Evolutionary conservation across 2,113 vertebrate species (phyloP).

Genomic region (Syngnathus scovelli): DNA sequence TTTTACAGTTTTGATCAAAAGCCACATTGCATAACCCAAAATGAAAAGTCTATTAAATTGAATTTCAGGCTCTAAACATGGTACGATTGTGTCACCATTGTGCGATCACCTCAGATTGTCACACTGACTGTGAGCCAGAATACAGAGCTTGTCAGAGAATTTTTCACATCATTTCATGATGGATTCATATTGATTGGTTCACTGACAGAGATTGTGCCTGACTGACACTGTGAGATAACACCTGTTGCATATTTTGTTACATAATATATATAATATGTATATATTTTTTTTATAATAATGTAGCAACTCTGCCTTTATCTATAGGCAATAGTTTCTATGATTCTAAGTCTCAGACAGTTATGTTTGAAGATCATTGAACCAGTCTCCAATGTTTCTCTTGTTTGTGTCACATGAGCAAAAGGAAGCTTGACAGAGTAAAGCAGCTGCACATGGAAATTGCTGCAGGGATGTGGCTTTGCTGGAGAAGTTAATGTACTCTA

Average conservation of each 20-base stretch:
- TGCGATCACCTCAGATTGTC: background rate
- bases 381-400: background rate
- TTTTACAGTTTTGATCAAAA: background rate
- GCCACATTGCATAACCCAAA: background rate
- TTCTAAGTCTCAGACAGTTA: background rate
- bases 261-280: no score
- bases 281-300: background rate
- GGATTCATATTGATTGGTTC: background rate
- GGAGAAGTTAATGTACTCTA: conserved; percentile 1
- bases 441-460: conserved; percentile 1
- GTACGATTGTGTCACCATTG: background rate
- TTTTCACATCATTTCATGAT: background rate
- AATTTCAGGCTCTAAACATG: background rate
- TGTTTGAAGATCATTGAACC: background rate
- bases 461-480: conserved; percentile 10
- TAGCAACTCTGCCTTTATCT: background rate
- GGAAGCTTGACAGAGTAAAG: background rate
- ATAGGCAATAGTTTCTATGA: background rate
- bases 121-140: background rate
- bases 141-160: background rate
- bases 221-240: background rate
- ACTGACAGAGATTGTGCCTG: background rate
- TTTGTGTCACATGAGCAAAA: background rate
- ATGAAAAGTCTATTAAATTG: background rate
- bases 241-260: background rate